Evolutionary conservation across 2,797 vertebrate genomes (phyloP), one percentile per base, ranked within the genome.

Genomic region (Sciurus vulgaris): DNA sequence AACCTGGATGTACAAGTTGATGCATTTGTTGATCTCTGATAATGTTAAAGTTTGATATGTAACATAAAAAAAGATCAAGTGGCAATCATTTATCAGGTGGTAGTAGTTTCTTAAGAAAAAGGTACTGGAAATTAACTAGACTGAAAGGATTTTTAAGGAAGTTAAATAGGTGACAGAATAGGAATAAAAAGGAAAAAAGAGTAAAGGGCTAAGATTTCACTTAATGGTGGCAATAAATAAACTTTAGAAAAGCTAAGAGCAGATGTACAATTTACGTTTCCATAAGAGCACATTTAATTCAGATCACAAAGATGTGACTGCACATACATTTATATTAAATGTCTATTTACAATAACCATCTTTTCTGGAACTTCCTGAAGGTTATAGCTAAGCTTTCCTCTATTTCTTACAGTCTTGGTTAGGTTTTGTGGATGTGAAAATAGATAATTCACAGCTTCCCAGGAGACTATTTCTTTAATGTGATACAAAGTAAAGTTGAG

Each of bases 401-500:
- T 77, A 3, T 82, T 93, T 94, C 28, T 67, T 83, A 61, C 22
- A 3, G 24, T 61, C 67, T 86, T 81, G 24, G 13, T 30, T 61
- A 89, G 30, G 69, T 86, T 87, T 44, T 91, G 30, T 51, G 51
- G 3, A 1, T 47, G 63, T 86, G 22, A 44, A 86, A 89, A 89
- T 56, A 72, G 65, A 85, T 49, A 86, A 79, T 84, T 63, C 86
- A 74, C 26, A 74, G 73, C 33, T 91, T 93, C n/a, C 28, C 54
- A 56, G 28, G 73, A 77, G 6, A 51, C 15, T 35, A 14, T 51
- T 86, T 30, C 30, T 89, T 95, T 74, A 56, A 47, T 30, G 24
- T 44, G 47, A 90, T 72, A 49, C 51, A 95, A 87, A 86, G 18
- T 69, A 61, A 90, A 56, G 28, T 54, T 72, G 70, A 56, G 20